phyloP scores from a whole-genome alignment of 2,888 invertebrate species.

The Laspeyria flexula region DNA sequence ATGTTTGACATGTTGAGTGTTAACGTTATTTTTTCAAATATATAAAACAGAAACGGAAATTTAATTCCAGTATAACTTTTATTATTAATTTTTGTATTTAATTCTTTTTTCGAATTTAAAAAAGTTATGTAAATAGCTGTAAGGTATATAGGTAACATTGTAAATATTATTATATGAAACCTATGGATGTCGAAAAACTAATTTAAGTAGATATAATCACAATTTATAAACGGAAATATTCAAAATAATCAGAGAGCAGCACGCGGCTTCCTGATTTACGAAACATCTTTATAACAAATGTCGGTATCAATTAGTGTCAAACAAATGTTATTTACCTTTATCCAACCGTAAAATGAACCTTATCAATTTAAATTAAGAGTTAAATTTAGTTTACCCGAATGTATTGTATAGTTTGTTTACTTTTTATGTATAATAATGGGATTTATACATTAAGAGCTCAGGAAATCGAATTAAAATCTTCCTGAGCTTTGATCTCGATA shows the following conservation, averaged over 20 bases:
- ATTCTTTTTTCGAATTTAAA: too few relatives aligned
- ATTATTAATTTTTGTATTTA: too few relatives aligned
- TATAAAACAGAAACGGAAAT: neutral
- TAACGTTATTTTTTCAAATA: neutral
- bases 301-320: conserved; percentile 40
- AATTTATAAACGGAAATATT: conserved; percentile 21
- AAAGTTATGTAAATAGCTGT: too few relatives aligned
- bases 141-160: too few relatives aligned
- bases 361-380: conserved; percentile 2
- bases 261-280: conserved; percentile 35
- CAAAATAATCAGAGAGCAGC: conserved; percentile 11
- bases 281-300: conserved; percentile 33
- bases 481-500: conserved; percentile 67
- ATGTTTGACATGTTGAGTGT: neutral
- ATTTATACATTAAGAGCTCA: conserved; percentile 36
- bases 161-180: too few relatives aligned
- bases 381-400: conserved; percentile 1
- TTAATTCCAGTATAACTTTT: too few relatives aligned
- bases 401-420: neutral
- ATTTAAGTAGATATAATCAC: conserved; percentile 8
- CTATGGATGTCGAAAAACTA: neutral
- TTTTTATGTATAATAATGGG: conserved; percentile 21
- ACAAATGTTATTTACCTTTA: conserved; percentile 8
- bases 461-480: conserved; percentile 65
- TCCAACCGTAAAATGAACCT: conserved; percentile 11